phyloP scores from a whole-genome alignment of 2,113 vertebrate species.

The Clarias batrachus region DNA sequence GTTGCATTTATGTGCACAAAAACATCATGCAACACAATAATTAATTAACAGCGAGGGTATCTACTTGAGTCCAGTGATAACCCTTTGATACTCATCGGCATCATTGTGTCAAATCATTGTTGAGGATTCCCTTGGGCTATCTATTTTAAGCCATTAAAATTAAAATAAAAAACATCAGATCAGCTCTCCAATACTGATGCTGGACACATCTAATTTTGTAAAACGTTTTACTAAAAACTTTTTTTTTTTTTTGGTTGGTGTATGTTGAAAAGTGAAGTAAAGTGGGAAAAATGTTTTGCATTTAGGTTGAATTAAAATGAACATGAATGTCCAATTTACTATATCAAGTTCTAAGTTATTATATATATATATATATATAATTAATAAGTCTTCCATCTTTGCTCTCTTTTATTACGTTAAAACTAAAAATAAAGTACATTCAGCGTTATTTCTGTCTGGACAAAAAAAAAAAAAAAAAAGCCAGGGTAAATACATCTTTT shows the following conservation, averaged over 20 bases:
- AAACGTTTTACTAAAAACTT: background rate
- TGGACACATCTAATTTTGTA: background rate
- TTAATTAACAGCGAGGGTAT: background rate
- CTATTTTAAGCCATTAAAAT: background rate
- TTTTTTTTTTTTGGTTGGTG: background rate
- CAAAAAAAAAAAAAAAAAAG: constrained; percentile 31
- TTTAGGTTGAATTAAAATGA: background rate
- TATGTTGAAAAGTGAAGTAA: background rate
- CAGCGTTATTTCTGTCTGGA: constrained; percentile 14
- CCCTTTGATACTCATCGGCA: background rate
- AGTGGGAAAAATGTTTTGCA: background rate
- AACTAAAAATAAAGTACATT: constrained; percentile 14
- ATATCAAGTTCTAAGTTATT: no score
- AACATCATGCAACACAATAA: background rate
- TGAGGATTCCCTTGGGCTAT: background rate
- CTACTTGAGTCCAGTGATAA: background rate
- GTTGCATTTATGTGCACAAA: background rate
- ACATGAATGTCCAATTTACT: background rate
- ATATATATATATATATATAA: no score
- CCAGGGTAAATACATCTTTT: constrained; percentile 52
- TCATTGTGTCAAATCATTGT: background rate
- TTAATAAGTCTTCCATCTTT: background rate
- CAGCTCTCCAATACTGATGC: background rate
- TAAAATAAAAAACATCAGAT: no score
- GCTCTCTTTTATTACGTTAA: background rate